A percentile compares a stretch with the other conserved stretches of the same genome.
phyloP scores from a whole-genome alignment of 1,140 invertebrate genomes.

The Nixonia krombeini region DNA sequence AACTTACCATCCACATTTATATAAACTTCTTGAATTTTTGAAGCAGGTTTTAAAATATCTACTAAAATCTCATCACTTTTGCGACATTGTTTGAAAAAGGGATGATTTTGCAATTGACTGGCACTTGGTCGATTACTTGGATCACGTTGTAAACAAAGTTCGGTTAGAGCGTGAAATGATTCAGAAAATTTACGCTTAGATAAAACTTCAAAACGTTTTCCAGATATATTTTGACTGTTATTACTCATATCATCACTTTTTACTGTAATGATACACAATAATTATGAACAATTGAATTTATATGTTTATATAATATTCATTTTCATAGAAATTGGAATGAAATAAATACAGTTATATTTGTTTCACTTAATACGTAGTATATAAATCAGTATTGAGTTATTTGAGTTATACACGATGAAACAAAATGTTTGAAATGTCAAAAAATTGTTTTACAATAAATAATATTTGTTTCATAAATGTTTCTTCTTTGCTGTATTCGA shows the following conservation, averaged over 20 bases:
- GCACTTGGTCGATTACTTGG: slow-evolving; percentile 77
- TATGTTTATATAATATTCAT: slow-evolving; percentile 6
- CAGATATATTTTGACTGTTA: slow-evolving; percentile 36
- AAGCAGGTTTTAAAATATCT: slow-evolving; percentile 71
- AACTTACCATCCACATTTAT: slow-evolving; percentile 61
- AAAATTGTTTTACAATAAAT: too few species aligned
- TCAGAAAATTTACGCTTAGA: slow-evolving; percentile 76
- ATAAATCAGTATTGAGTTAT: too few species aligned
- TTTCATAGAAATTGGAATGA: too few species aligned
- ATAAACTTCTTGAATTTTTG: slow-evolving; percentile 70
- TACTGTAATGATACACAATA: slow-evolving; percentile 25
- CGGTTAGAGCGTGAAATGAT: slow-evolving; percentile 82
- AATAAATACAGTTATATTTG: too few species aligned
- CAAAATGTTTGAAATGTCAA: too few species aligned
- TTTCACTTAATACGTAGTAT: too few species aligned
- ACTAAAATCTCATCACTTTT: slow-evolving; percentile 62
- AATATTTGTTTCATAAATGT: too few species aligned
- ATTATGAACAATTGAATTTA: slow-evolving; percentile 1
- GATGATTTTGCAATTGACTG: slow-evolving; percentile 78
- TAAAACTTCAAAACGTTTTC: slow-evolving; percentile 41
- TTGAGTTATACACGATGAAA: too few species aligned
- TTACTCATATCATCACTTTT: slow-evolving; percentile 42
- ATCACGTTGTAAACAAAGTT: slow-evolving; percentile 79
- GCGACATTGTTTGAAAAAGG: slow-evolving; percentile 81
- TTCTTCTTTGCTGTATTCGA: too few species aligned